These are phyloP conservation scores for Folsomia candida DNA, from an alignment of 2,888 invertebrate species.

Conservation along the genomic window DNA sequence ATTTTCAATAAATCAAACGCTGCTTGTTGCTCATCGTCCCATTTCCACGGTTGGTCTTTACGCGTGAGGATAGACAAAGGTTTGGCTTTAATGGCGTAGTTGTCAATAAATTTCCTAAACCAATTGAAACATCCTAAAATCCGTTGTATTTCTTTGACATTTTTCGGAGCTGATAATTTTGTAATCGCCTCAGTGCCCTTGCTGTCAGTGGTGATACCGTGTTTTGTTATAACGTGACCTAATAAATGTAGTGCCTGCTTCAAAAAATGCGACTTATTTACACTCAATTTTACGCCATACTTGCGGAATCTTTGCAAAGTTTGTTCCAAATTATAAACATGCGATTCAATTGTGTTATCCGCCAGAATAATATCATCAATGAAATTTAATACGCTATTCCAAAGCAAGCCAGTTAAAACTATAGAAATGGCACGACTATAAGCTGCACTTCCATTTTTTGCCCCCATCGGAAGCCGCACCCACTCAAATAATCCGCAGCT, in stretches of 20 bases:
- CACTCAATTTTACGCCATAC: conserved; percentile 13
- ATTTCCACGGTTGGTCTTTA: neutral
- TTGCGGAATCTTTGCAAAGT: conserved; percentile 8
- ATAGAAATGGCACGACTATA: conserved; percentile 9
- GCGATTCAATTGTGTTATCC: conserved; percentile 5
- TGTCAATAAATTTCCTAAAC: conserved; percentile 8
- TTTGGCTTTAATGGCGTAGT: neutral
- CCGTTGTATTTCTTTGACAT: neutral
- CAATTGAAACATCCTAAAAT: conserved; percentile 12
- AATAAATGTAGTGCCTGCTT: conserved; percentile 5
- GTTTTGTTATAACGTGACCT: conserved; percentile 11
- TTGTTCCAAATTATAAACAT: neutral
- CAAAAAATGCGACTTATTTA: no score
- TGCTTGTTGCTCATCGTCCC: neutral
- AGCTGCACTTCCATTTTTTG: conserved; percentile 3
- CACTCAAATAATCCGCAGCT: conserved; percentile 21
- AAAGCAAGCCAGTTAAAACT: conserved; percentile 17
- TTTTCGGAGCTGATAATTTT: neutral
- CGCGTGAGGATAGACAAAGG: conserved; percentile 4
- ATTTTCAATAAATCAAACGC: conserved; percentile 10
- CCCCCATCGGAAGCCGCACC: conserved; percentile 15
- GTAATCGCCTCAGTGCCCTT: conserved; percentile 3
- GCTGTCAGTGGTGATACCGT: conserved; percentile 10
- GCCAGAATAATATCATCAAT: conserved; percentile 22
- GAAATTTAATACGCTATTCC: conserved; percentile 9